Evolutionary conservation across 2,113 vertebrate species (phyloP).

Genomic region (Loxodonta africana): DNA sequence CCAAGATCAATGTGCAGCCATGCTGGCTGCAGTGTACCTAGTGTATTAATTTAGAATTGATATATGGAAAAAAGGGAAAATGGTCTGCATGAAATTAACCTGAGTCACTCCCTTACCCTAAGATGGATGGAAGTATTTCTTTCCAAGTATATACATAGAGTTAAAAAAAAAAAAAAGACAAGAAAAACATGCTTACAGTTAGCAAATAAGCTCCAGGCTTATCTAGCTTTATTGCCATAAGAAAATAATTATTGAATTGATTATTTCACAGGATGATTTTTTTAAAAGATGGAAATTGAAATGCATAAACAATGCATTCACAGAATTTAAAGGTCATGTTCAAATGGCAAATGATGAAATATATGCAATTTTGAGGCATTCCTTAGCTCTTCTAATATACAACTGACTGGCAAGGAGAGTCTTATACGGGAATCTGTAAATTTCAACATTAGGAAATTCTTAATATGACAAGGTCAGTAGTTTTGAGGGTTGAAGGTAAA

Average conservation of each 20-base stretch:
- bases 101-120: constrained; percentile 69
- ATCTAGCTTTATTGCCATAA: constrained; percentile 40
- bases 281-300: constrained; percentile 57
- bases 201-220: background rate
- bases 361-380: constrained; percentile 23
- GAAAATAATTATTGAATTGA: constrained; percentile 74
- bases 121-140: constrained; percentile 75
- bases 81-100: constrained; percentile 83
- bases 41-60: constrained; percentile 89
- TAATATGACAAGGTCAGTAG: background rate
- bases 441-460: background rate
- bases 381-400: background rate
- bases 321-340: constrained; percentile 63
- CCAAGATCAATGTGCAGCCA: constrained; percentile 90
- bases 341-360: constrained; percentile 54
- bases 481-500: background rate
- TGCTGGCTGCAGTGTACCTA: constrained; percentile 87
- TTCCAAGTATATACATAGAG: background rate
- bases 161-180: constrained; percentile 46
- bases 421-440: background rate
- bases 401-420: background rate
- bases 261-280: constrained; percentile 17
- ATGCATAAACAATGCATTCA: constrained; percentile 49
- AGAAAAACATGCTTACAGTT: background rate
- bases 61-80: constrained; percentile 76